These are phyloP conservation scores for Aphelocoma coerulescens DNA, from an alignment of 2,113 vertebrate species.

Conservation along the genomic window DNA sequence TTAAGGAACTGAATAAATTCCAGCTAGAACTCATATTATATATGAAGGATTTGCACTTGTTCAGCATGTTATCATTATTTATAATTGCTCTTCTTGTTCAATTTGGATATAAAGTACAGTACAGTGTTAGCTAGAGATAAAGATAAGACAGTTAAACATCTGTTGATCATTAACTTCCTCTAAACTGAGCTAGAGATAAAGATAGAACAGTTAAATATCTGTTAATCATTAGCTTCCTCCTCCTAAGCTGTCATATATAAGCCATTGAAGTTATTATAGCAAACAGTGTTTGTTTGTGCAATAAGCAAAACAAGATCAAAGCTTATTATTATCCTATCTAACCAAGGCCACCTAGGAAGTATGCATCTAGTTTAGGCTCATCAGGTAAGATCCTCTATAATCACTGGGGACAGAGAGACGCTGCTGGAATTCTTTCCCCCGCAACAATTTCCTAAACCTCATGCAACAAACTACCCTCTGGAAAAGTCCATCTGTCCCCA, in stretches of 20 bases:
- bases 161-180: neutral
- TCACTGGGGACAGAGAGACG: fast-evolving
- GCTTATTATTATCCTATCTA: neutral
- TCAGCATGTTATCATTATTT: neutral
- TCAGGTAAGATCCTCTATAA: neutral
- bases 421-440: neutral
- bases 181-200: neutral
- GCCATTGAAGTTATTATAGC: neutral
- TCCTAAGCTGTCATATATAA: neutral
- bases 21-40: neutral
- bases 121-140: neutral
- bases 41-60: neutral
- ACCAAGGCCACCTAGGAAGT: neutral
- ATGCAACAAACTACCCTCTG: neutral
- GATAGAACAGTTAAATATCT: neutral
- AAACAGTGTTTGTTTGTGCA: neutral
- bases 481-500: neutral
- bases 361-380: neutral
- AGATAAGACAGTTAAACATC: neutral
- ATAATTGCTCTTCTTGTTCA: neutral
- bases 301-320: neutral
- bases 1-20: neutral
- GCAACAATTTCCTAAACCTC: neutral
- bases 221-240: neutral
- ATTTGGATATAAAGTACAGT: neutral